phyloP scores from a whole-genome alignment of 2,113 vertebrate genomes.

The Notechis scutatus region DNA sequence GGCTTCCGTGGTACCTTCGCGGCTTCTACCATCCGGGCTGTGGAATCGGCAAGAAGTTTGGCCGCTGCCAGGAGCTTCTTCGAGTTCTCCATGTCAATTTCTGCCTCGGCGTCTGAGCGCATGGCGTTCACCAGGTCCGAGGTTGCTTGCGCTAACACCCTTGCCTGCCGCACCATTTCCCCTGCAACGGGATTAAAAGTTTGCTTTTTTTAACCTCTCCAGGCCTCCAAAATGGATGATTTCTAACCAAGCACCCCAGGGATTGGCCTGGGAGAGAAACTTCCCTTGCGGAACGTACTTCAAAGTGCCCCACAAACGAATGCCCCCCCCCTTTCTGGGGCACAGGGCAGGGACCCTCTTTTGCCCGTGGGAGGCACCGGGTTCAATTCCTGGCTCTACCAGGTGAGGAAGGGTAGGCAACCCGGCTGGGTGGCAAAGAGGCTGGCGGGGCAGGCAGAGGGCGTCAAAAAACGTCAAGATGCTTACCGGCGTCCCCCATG shows the following conservation, averaged over 20 bases:
- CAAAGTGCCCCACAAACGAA: background rate
- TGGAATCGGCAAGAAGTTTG: conserved; percentile 95
- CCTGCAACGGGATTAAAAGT: conserved; percentile 65
- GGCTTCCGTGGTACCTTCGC: conserved; percentile 83
- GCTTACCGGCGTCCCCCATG: conserved; percentile 98
- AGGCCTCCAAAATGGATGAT: accelerated
- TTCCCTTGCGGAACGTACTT: background rate
- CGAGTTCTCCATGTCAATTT: conserved; percentile 96
- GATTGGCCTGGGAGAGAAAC: background rate
- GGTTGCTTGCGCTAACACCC: conserved; percentile 96
- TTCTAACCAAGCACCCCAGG: too few species aligned
- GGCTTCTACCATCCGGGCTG: conserved; percentile 97
- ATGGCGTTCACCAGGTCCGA: conserved; percentile 96
- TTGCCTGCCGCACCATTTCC: conserved; percentile 96
- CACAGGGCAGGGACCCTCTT: background rate
- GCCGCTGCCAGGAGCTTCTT: conserved; percentile 97
- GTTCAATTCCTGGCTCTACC: background rate
- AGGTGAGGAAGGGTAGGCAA: background rate
- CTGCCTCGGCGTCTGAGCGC: conserved; percentile 94
- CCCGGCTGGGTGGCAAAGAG: background rate
- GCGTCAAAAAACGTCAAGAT: background rate
- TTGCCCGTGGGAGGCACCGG: background rate
- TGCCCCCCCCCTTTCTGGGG: background rate
- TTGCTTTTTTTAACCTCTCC: background rate
- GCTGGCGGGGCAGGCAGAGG: background rate